Percentiles rank a stretch among this genome's conserved stretches.
These are phyloP conservation scores for Agrotis clavis DNA, from an alignment of 2,888 invertebrate species.

Conservation along the genomic window DNA sequence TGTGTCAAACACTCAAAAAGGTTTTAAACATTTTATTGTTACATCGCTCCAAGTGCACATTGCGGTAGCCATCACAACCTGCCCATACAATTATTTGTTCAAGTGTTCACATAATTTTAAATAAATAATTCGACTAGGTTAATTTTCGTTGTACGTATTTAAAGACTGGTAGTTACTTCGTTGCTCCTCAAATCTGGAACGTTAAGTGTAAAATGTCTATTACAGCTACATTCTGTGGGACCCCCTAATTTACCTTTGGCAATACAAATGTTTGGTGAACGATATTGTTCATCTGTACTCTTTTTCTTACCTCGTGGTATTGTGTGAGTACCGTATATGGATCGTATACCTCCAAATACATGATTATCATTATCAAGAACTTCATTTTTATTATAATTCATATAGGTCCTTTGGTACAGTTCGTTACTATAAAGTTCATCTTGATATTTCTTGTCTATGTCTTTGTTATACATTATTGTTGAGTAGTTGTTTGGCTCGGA, in stretches of 20 bases:
- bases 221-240: constrained; percentile 83
- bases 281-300: constrained; percentile 78
- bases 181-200: constrained; percentile 83
- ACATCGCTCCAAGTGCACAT: constrained; percentile 41
- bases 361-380: constrained; percentile 66
- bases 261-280: constrained; percentile 87
- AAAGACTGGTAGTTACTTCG: constrained; percentile 85
- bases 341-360: constrained; percentile 68
- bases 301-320: constrained; percentile 79
- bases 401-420: constrained; percentile 75
- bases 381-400: constrained; percentile 75
- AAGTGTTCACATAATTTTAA: constrained; percentile 65
- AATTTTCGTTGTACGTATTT: constrained; percentile 64
- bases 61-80: constrained; percentile 40
- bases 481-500: constrained; percentile 80
- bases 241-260: constrained; percentile 84
- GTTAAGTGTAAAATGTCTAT: constrained; percentile 86
- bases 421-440: constrained; percentile 77
- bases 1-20: background rate
- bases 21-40: constrained; percentile 43
- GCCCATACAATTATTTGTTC: constrained; percentile 63
- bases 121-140: constrained; percentile 75
- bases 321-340: constrained; percentile 75
- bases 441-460: constrained; percentile 76
- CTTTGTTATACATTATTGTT: constrained; percentile 76